Conservation (phyloP, 2,113 vertebrate species). For the Tragelaphus imberbis region DNA sequence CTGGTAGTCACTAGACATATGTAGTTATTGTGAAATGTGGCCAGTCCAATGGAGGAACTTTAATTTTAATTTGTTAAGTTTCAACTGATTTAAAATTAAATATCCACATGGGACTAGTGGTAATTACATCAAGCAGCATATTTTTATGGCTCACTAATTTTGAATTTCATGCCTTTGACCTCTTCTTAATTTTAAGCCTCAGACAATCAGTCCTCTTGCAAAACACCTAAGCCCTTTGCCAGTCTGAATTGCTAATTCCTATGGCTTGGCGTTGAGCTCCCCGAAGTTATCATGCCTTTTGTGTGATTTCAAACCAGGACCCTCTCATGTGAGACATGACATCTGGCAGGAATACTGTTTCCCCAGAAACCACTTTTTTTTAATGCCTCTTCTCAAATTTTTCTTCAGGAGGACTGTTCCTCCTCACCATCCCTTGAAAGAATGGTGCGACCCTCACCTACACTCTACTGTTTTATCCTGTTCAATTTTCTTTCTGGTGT, state of each 20-base stretch:
- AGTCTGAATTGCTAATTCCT: background rate
- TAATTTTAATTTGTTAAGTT: background rate
- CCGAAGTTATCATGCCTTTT: background rate
- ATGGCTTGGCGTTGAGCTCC: rapidly evolving
- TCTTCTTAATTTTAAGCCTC: background rate
- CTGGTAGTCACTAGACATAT: background rate
- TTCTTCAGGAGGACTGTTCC: background rate
- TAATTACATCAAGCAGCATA: background rate
- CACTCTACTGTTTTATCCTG: background rate
- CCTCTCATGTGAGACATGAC: background rate
- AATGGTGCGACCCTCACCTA: background rate
- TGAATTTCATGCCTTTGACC: background rate
- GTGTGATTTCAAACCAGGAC: background rate
- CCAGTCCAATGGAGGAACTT: background rate
- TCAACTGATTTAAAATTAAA: background rate
- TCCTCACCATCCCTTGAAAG: background rate
- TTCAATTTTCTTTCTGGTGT: background rate
- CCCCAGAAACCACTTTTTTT: background rate
- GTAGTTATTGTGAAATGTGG: background rate
- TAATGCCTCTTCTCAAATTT: background rate
- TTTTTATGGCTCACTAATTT: background rate
- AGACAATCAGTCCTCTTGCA: background rate
- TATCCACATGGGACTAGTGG: background rate
- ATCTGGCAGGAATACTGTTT: background rate
- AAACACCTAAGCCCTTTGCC: background rate